Conservation (phyloP, 2,113 vertebrate species). For the Oryzias celebensis region DNA sequence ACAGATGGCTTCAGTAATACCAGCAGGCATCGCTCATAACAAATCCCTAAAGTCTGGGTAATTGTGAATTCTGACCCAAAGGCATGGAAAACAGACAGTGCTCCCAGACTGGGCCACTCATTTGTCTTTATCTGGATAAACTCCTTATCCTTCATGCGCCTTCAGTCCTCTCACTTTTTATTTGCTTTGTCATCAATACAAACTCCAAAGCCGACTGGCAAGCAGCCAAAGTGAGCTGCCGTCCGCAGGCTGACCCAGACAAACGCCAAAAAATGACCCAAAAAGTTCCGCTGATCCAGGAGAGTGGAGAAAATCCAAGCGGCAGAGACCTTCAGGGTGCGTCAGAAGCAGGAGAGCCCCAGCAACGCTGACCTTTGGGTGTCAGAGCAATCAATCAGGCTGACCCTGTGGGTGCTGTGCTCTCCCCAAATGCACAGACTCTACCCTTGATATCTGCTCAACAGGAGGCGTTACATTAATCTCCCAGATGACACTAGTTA, state of each 20-base stretch:
- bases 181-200: constrained; percentile 49
- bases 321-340: constrained; percentile 28
- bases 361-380: constrained; percentile 47
- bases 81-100: constrained; percentile 9
- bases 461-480: constrained; percentile 53
- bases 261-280: constrained; percentile 22
- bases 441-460: constrained; percentile 52
- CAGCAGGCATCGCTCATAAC: constrained; percentile 21
- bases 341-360: constrained; percentile 15
- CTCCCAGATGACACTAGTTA: constrained; percentile 38
- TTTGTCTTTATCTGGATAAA: constrained; percentile 54
- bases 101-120: constrained; percentile 10
- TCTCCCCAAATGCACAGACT: constrained; percentile 20
- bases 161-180: constrained; percentile 53
- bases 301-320: constrained; percentile 25
- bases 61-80: constrained; percentile 39
- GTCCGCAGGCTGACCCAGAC: constrained; percentile 20
- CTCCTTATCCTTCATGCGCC: constrained; percentile 42
- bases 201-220: not conserved
- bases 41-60: constrained; percentile 10
- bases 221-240: constrained; percentile 26
- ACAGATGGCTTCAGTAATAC: constrained; percentile 26
- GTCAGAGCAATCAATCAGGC: constrained; percentile 57
- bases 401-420: constrained; percentile 31
- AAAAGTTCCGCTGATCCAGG: constrained; percentile 17